phyloP scores from a whole-genome alignment of 2,888 invertebrate species.

The Elmis aenea region DNA sequence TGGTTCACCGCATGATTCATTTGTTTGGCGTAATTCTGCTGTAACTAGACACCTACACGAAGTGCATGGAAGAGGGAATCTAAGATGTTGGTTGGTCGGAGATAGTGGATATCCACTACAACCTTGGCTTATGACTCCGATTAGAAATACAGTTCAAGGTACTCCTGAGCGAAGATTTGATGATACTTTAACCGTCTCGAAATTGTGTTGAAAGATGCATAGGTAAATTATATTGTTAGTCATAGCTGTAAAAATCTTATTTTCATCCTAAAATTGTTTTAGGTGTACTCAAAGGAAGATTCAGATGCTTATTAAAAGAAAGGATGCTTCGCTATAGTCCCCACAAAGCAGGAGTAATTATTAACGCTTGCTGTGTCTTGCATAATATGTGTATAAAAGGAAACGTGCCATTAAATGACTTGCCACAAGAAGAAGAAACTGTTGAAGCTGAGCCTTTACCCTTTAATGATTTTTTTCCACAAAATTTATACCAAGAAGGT shows the following conservation, averaged over 20 bases:
- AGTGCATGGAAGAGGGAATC: not conserved
- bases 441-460: not conserved
- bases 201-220: not conserved
- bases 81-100: not conserved
- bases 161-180: not conserved
- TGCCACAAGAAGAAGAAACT: not conserved
- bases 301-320: not conserved
- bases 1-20: slow-evolving; percentile 11
- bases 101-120: not conserved
- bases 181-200: not conserved
- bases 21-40: slow-evolving; percentile 10
- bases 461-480: not conserved
- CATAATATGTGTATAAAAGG: not conserved
- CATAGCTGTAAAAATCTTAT: no score
- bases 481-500: not conserved
- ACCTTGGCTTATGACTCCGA: not conserved
- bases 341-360: not conserved
- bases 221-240: no score
- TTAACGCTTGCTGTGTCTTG: not conserved
- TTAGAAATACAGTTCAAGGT: not conserved
- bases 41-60: not conserved
- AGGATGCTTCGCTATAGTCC: not conserved
- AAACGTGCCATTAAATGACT: not conserved
- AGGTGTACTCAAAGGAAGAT: not conserved
- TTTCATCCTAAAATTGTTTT: no score